phyloP scores from a whole-genome alignment of 1,140 invertebrate species.

The Drosophila yakuba region DNA sequence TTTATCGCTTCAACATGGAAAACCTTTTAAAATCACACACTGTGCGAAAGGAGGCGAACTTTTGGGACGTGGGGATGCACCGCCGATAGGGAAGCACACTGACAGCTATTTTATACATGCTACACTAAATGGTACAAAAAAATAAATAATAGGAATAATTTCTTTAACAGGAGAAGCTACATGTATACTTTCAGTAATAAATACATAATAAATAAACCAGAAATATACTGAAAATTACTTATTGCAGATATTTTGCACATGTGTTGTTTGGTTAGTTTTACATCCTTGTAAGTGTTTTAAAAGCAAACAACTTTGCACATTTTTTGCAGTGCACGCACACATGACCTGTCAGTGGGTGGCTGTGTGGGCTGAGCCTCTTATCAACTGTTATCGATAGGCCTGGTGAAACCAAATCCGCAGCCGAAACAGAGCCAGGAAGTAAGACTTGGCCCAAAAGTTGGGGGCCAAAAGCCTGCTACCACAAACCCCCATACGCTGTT shows the following conservation, averaged over 20 bases:
- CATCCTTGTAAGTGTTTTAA: no score
- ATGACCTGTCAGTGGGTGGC: conserved; percentile 45
- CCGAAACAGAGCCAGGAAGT: conserved; percentile 12
- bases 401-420: conserved; percentile 22
- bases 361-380: conserved; percentile 51
- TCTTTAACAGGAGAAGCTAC: no score
- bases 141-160: no score
- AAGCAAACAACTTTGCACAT: neutral
- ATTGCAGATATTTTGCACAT: no score
- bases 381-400: conserved; percentile 70
- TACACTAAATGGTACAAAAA: no score
- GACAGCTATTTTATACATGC: no score
- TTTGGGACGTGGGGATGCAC: neutral
- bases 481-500: neutral
- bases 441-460: conserved; percentile 30
- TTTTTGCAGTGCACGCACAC: conserved; percentile 12
- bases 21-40: conserved; percentile 73
- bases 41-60: conserved; percentile 13
- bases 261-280: no score
- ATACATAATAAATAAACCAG: no score
- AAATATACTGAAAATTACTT: no score
- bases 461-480: conserved; percentile 3
- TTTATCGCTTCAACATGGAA: conserved; percentile 73
- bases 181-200: no score
- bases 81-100: neutral